A percentile compares a stretch with the other conserved stretches of the same genome.
These are phyloP conservation scores for Perithous albicinctus DNA, from an alignment of 2,888 invertebrate genomes.

Conservation along the genomic window DNA sequence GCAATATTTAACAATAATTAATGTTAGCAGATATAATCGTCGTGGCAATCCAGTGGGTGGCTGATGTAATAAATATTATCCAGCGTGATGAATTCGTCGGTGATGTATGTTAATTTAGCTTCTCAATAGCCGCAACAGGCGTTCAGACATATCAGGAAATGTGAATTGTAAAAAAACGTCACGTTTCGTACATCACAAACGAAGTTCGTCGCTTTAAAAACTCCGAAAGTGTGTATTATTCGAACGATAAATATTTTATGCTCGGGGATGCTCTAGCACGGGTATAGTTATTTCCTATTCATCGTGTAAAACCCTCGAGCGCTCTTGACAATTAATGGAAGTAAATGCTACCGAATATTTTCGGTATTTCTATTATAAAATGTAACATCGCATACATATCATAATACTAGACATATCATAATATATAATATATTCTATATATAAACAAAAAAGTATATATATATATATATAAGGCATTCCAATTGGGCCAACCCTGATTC, in stretches of 20 bases:
- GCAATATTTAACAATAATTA: slow-evolving; percentile 62
- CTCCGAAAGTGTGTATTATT: slow-evolving; percentile 46
- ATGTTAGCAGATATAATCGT: slow-evolving; percentile 53
- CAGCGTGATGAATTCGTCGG: slow-evolving; percentile 28
- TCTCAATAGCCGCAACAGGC: slow-evolving; percentile 8
- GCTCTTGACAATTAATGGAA: slow-evolving; percentile 60
- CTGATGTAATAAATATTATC: slow-evolving; percentile 30
- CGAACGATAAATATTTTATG: slow-evolving; percentile 41
- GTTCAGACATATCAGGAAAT: slow-evolving; percentile 28
- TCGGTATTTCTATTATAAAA: slow-evolving; percentile 63
- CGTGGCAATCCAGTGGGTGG: slow-evolving; percentile 39
- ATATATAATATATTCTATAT: slow-evolving; percentile 53
- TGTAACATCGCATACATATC: slow-evolving; percentile 67
- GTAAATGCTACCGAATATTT: slow-evolving; percentile 54
- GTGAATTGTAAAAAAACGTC: slow-evolving; percentile 43
- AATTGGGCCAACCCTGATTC: too few species aligned
- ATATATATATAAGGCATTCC: slow-evolving; percentile 11
- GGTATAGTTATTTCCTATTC: background rate
- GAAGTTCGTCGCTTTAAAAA: background rate
- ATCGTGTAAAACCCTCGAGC: slow-evolving; percentile 19
- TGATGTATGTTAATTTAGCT: slow-evolving; percentile 35
- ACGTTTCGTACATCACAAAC: slow-evolving; percentile 36
- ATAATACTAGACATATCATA: slow-evolving; percentile 69
- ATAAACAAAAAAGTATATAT: slow-evolving; percentile 47
- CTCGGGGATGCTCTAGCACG: slow-evolving; percentile 25